Conservation (phyloP, 2,888 invertebrate genomes). For the Drosophila testacea region DNA sequence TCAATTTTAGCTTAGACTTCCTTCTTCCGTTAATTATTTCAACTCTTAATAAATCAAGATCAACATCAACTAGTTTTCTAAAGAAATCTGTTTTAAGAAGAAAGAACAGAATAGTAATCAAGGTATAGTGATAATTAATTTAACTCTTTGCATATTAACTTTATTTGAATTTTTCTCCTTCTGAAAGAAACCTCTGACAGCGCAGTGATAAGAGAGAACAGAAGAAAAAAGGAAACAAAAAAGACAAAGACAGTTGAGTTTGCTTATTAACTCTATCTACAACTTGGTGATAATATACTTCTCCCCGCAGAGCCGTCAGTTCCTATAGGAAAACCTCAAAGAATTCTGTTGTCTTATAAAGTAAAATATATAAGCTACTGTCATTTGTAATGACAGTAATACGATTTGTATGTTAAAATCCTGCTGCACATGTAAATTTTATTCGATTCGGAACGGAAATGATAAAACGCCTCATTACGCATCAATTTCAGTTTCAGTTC, state of each 20-base stretch:
- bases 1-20: too few species aligned
- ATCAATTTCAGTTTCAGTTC: conserved; percentile 40
- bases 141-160: background rate
- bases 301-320: background rate
- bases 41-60: too few species aligned
- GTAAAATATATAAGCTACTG: conserved; percentile 28
- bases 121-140: background rate
- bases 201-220: background rate
- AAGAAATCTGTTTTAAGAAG: background rate
- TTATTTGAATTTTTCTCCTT: background rate
- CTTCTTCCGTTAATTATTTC: too few species aligned
- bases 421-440: conserved; percentile 46
- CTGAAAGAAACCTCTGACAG: background rate
- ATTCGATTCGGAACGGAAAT: conserved; percentile 58
- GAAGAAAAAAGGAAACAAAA: background rate
- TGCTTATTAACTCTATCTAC: background rate
- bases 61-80: too few species aligned
- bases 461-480: conserved; percentile 70
- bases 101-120: background rate
- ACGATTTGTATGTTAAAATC: conserved; percentile 59
- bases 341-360: conserved; percentile 7
- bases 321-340: conserved; percentile 10
- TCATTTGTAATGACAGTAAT: conserved; percentile 46
- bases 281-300: background rate
- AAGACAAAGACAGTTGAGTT: background rate